phyloP scores from a whole-genome alignment of 37 sponge, comb jelly and placozoan species.

The Dysidea cf. avara region DNA sequence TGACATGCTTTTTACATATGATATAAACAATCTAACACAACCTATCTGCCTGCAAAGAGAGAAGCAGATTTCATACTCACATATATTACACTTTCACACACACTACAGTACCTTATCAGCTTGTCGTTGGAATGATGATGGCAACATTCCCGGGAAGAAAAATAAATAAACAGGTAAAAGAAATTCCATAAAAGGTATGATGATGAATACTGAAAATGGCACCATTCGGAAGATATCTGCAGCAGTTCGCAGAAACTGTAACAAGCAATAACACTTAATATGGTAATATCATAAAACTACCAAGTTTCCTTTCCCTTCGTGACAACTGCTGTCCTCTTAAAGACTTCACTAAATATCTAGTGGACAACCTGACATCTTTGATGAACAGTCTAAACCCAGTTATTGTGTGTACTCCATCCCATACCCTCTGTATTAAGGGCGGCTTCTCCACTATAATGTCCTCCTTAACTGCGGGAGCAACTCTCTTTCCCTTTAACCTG shows the following conservation, averaged over 20 bases:
- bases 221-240: conserved; percentile 97
- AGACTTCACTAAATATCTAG: conserved; percentile 77
- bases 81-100: not conserved
- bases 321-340: conserved; percentile 76
- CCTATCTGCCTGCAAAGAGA: not conserved
- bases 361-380: conserved; percentile 74
- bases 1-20: too few species aligned
- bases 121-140: conserved; percentile 78
- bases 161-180: conserved; percentile 92
- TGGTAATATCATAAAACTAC: too few species aligned
- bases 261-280: not conserved
- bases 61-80: not conserved
- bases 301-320: conserved; percentile 89
- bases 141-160: conserved; percentile 91
- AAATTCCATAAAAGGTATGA: conserved; percentile 99
- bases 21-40: too few species aligned
- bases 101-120: conserved; percentile 45
- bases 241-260: conserved; percentile 85
- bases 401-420: conserved; percentile 69
- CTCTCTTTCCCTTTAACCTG: conserved; percentile 60
- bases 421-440: conserved; percentile 35
- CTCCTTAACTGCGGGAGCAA: not conserved
- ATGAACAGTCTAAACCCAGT: conserved; percentile 88
- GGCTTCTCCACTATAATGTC: conserved; percentile 39
- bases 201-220: conserved; percentile 93